Percentiles rank a stretch among this genome's conserved stretches.
Conservation (phyloP, 2,888 invertebrate genomes). For the Diabrotica balteata region DNA sequence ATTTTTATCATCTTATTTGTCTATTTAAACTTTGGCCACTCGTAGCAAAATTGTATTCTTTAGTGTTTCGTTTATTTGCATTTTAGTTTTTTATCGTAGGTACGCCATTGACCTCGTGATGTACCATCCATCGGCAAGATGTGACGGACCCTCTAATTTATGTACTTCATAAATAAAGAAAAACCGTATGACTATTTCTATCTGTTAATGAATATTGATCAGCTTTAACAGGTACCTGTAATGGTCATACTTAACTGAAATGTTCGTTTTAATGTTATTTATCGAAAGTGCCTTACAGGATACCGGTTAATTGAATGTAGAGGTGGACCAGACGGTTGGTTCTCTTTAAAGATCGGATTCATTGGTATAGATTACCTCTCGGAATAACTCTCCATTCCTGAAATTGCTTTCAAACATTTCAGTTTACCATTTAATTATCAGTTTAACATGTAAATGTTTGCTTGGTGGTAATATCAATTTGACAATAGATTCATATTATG, state of each 20-base stretch:
- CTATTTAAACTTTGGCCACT: too few species aligned
- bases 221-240: constrained; percentile 39
- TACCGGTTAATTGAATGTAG: constrained; percentile 31
- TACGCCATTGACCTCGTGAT: constrained; percentile 20
- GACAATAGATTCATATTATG: too few species aligned
- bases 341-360: too few species aligned
- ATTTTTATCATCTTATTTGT: neutral
- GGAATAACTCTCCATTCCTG: too few species aligned
- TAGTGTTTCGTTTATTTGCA: too few species aligned
- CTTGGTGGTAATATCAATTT: too few species aligned
- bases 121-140: constrained; percentile 22
- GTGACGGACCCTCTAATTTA: constrained; percentile 38
- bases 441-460: too few species aligned
- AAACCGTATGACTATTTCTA: constrained; percentile 32
- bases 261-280: constrained; percentile 37
- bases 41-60: too few species aligned
- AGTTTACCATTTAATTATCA: too few species aligned
- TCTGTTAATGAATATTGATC: constrained; percentile 38
- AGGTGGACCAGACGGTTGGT: too few species aligned
- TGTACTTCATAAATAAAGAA: constrained; percentile 32
- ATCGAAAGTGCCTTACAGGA: constrained; percentile 35
- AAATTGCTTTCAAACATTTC: too few species aligned
- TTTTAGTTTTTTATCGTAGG: neutral
- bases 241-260: constrained; percentile 38
- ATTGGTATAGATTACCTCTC: too few species aligned